phyloP scores from a whole-genome alignment of 2,888 invertebrate genomes.

The Diarsia rubi region DNA sequence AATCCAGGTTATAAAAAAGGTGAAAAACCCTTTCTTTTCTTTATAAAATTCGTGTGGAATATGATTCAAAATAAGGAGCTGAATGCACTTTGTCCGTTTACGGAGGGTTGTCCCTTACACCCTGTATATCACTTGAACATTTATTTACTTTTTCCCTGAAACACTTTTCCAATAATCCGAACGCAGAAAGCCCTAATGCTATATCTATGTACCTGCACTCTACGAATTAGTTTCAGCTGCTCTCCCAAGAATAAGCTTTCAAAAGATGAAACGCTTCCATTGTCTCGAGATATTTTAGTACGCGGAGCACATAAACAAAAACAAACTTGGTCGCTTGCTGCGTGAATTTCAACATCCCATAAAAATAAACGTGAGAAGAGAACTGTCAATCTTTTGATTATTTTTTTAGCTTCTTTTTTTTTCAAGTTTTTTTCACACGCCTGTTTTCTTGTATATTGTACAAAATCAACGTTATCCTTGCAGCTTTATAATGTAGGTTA shows the following conservation, averaged over 20 bases:
- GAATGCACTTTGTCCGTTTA: too few relatives aligned
- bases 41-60: too few relatives aligned
- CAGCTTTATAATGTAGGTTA: conserved; percentile 1
- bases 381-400: conserved; percentile 46
- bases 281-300: conserved; percentile 30
- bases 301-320: conserved; percentile 38
- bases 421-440: conserved; percentile 8
- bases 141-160: neutral
- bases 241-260: conserved; percentile 47
- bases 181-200: conserved; percentile 13
- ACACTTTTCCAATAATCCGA: conserved; percentile 9
- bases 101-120: too few relatives aligned
- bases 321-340: conserved; percentile 21
- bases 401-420: conserved; percentile 13
- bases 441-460: neutral
- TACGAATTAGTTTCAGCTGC: conserved; percentile 46
- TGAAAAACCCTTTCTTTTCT: too few relatives aligned
- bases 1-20: too few relatives aligned
- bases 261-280: conserved; percentile 41
- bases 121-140: neutral
- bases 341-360: conserved; percentile 31
- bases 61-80: too few relatives aligned
- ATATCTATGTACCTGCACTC: conserved; percentile 36
- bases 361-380: conserved; percentile 19
- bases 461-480: conserved; percentile 7